These are phyloP conservation scores for Tragelaphus eurycerus DNA, from an alignment of 2,797 vertebrate genomes.

Conservation along the genomic window DNA sequence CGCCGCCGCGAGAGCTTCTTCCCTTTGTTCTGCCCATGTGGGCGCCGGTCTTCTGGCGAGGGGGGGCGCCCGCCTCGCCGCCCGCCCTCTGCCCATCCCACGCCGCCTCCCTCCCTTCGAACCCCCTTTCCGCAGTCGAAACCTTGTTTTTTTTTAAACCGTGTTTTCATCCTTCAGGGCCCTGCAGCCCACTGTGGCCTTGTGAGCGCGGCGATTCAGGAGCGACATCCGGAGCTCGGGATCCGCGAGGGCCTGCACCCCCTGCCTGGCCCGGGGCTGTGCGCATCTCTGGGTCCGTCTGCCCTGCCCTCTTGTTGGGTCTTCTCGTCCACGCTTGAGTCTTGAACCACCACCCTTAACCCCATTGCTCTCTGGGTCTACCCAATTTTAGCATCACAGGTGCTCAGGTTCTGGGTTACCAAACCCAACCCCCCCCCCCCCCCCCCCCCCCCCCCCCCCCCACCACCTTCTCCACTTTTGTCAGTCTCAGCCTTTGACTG, in stretches of 20 bases:
- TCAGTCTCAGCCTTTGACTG: not conserved
- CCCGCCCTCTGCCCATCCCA: rapidly evolving
- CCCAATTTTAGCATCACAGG: not conserved
- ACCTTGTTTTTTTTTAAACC: not conserved
- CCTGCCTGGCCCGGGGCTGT: not conserved
- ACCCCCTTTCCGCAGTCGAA: not conserved
- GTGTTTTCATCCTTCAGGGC: not conserved
- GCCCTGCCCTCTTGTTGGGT: not conserved
- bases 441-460: no score
- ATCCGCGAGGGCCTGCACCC: not conserved
- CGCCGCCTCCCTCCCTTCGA: not conserved
- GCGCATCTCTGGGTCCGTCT: not conserved
- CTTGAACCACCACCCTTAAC: not conserved
- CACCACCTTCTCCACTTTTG: not conserved
- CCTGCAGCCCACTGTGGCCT: not conserved
- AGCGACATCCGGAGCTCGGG: not conserved
- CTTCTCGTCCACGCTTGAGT: not conserved
- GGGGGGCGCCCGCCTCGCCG: not conserved
- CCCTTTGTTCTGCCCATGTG: slow-evolving; percentile 44
- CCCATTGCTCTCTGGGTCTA: not conserved
- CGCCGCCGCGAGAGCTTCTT: not conserved
- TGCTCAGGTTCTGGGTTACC: not conserved
- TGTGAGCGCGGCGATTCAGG: not conserved
- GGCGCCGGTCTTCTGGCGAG: not conserved
- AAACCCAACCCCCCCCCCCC: no score